A percentile compares a stretch with the other conserved stretches of the same genome.
phyloP scores from a whole-genome alignment of 2,797 vertebrate genomes.

The Pipistrellus nathusii region DNA sequence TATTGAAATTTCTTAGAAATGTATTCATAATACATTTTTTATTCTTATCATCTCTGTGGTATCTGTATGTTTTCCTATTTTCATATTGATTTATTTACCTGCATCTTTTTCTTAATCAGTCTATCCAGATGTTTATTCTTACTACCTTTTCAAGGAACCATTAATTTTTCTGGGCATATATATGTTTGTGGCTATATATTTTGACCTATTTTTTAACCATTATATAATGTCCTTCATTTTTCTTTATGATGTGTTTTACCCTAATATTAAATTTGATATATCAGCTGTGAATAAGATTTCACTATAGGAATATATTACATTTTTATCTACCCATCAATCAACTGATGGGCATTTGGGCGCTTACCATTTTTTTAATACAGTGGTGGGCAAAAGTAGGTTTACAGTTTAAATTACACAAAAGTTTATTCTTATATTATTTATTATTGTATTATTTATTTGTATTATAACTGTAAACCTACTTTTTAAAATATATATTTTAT shows the following conservation, averaged over 20 bases:
- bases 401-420: neutral
- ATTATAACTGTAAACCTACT: neutral
- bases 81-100: neutral
- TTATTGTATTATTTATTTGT: neutral
- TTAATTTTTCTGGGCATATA: neutral
- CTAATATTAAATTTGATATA: constrained; percentile 19
- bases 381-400: neutral
- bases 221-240: neutral
- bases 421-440: neutral
- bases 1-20: constrained; percentile 33
- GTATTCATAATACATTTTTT: neutral
- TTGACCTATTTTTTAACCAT: neutral
- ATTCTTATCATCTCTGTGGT: neutral
- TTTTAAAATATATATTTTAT: neutral
- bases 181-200: constrained; percentile 24
- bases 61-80: neutral
- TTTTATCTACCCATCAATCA: neutral
- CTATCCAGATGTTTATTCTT: neutral
- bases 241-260: neutral
- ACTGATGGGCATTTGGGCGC: neutral
- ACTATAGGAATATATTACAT: neutral
- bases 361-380: neutral
- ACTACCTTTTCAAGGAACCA: neutral
- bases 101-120: constrained; percentile 11
- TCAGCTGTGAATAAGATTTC: neutral